Conservation (phyloP, 2,797 vertebrate genomes). For the Pseudomugil tenellus region DNA sequence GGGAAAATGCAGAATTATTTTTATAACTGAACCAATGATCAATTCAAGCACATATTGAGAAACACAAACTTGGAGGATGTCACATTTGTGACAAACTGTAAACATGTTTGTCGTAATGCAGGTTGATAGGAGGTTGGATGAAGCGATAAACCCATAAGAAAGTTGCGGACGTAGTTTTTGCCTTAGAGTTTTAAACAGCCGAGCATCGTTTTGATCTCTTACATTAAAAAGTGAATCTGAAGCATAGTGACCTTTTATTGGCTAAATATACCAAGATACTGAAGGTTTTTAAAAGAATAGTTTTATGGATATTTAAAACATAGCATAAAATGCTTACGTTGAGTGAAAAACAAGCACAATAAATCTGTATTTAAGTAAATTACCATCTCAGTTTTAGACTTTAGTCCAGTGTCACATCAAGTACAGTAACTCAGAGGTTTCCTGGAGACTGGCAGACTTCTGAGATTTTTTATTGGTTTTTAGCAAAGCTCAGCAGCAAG, state of each 20-base stretch:
- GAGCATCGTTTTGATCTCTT: neutral
- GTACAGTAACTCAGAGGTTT: neutral
- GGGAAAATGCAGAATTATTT: neutral
- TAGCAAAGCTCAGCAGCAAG: constrained; percentile 53
- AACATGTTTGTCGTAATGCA: no score
- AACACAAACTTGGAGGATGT: no score
- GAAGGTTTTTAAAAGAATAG: neutral
- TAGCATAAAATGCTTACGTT: neutral
- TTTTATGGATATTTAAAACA: no score
- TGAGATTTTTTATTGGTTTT: constrained; percentile 60
- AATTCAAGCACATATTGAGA: neutral
- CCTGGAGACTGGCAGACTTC: neutral
- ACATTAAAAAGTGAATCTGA: no score
- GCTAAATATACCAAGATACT: neutral
- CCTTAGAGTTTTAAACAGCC: neutral
- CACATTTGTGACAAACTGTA: no score
- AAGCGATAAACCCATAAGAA: neutral
- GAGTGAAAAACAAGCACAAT: neutral
- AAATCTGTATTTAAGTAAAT: neutral
- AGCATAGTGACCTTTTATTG: neutral
- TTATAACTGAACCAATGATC: neutral
- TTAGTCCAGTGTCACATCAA: neutral
- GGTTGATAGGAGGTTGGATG: no score
- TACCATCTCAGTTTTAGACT: neutral
- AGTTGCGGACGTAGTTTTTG: neutral